Percentiles rank a stretch among this genome's conserved stretches.
phyloP scores from a whole-genome alignment of 2,797 vertebrate species.

The Saxicola maurus region DNA sequence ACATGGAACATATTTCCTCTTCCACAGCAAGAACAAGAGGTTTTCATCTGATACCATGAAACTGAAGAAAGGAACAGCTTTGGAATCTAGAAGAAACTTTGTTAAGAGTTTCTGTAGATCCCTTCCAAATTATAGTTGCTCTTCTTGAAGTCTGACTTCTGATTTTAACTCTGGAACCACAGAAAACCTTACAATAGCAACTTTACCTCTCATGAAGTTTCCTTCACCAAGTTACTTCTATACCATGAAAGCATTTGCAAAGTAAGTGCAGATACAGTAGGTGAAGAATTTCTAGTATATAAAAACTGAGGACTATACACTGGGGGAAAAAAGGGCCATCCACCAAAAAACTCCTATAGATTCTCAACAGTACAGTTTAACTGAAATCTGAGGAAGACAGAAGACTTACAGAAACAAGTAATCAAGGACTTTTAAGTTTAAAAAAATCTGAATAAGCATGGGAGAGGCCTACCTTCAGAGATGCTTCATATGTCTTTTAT shows the following conservation, averaged over 20 bases:
- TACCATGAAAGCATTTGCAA: not conserved
- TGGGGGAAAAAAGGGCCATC: not conserved
- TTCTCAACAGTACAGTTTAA: not conserved
- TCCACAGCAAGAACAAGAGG: not conserved
- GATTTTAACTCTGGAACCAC: not conserved
- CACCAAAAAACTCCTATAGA: not conserved
- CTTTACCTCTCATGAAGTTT: not conserved
- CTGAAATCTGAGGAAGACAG: not conserved
- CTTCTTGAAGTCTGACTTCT: not conserved
- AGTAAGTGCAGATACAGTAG: not conserved
- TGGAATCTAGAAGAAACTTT: not conserved
- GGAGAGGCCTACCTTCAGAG: not conserved
- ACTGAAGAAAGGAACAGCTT: not conserved
- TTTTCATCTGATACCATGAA: not conserved
- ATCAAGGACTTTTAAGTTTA: not conserved
- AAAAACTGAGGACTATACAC: not conserved
- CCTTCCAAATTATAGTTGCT: not conserved
- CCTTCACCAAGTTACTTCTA: not conserved
- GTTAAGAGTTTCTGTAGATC: not conserved
- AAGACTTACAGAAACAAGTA: not conserved
- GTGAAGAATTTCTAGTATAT: not conserved
- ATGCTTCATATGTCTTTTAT: not conserved
- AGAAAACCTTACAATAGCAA: not conserved
- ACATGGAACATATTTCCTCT: not conserved
- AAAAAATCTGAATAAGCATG: not conserved